Evolutionary conservation across 2,888 invertebrate species (phyloP).

Genomic region (Epinotia nisella): DNA sequence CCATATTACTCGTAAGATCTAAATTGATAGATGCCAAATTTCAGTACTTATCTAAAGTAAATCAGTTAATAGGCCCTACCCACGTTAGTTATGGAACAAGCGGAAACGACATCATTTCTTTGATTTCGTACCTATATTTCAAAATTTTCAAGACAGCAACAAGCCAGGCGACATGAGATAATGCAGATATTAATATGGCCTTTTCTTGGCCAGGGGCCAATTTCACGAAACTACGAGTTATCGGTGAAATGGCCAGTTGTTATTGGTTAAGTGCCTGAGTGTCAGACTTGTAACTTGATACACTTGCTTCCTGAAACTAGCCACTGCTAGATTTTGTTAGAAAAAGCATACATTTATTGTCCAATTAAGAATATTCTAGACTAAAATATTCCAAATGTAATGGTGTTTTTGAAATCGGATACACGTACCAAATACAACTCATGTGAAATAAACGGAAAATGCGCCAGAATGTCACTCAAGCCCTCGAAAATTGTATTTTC

Average conservation of each 20-base stretch:
- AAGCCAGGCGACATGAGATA: neutral
- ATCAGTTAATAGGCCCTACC: neutral
- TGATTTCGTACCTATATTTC: neutral
- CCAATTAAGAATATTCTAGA: neutral
- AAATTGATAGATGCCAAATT: conserved; percentile 11
- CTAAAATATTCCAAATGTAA: neutral
- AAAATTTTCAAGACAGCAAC: too few species aligned
- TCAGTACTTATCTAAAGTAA: neutral
- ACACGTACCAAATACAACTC: neutral
- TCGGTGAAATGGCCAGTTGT: too few species aligned
- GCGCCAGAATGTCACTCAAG: conserved; percentile 6
- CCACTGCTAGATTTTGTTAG: neutral
- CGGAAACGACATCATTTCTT: neutral
- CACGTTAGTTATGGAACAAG: neutral
- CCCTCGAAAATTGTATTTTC: conserved; percentile 34
- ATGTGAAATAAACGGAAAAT: conserved; percentile 14
- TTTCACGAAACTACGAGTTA: too few species aligned
- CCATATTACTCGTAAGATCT: neutral
- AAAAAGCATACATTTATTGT: neutral
- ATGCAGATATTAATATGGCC: neutral
- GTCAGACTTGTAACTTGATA: too few species aligned
- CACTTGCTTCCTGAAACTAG: too few species aligned
- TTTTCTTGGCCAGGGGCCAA: neutral
- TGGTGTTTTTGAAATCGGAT: neutral
- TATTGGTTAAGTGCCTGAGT: too few species aligned